These are phyloP conservation scores for Tuta absoluta DNA, from an alignment of 2,888 invertebrate species.

Conservation along the genomic window DNA sequence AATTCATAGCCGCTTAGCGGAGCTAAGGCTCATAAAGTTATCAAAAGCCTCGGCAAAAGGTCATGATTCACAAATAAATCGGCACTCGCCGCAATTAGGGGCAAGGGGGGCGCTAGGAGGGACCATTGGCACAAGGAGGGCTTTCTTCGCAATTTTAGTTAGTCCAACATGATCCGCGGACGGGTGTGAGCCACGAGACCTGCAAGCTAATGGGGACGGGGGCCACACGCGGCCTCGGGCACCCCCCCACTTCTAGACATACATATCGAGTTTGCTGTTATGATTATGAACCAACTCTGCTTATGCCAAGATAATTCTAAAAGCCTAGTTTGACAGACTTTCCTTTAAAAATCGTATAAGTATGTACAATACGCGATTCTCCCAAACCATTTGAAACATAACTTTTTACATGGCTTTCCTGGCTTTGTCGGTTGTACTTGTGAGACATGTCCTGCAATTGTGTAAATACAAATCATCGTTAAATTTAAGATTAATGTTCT, in stretches of 20 bases:
- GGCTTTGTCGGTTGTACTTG: too few relatives aligned
- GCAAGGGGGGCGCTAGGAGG: conserved; percentile 38
- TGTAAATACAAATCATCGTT: too few relatives aligned
- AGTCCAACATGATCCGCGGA: conserved; percentile 74
- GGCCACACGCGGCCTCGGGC: neutral
- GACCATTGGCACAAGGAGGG: conserved; percentile 56
- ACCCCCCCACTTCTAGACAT: neutral
- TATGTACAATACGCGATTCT: too few relatives aligned
- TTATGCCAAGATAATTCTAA: too few relatives aligned
- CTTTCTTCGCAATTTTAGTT: conserved; percentile 76
- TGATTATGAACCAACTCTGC: too few relatives aligned
- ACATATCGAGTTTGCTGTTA: too few relatives aligned
- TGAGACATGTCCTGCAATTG: too few relatives aligned
- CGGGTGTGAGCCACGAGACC: conserved; percentile 66
- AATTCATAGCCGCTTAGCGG: conserved; percentile 22
- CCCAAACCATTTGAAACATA: too few relatives aligned
- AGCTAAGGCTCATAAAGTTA: conserved; percentile 47
- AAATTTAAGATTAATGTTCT: too few relatives aligned
- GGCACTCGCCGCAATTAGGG: conserved; percentile 71
- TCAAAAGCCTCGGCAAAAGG: conserved; percentile 51
- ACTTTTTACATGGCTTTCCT: too few relatives aligned
- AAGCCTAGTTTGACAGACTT: too few relatives aligned
- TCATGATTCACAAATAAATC: conserved; percentile 75
- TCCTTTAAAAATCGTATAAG: too few relatives aligned
- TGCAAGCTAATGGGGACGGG: conserved; percentile 59